Evolutionary conservation across 2,797 vertebrate species (phyloP).

Genomic region (Coccyzus lansbergi): DNA sequence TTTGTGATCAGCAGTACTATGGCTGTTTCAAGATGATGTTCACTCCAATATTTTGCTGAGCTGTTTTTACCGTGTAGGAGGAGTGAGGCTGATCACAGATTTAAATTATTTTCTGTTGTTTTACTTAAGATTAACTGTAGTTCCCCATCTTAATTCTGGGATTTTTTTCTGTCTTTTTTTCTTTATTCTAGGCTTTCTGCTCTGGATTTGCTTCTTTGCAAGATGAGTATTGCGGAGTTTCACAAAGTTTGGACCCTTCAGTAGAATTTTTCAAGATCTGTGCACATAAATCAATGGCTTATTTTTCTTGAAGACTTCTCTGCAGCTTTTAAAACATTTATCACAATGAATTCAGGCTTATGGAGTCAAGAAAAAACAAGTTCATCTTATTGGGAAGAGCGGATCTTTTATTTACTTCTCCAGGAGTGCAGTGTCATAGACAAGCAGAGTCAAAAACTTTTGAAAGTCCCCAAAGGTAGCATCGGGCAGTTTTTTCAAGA

Average conservation of each 20-base stretch:
- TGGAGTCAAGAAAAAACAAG: slow-evolving; percentile 97
- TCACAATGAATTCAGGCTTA: slow-evolving; percentile 94
- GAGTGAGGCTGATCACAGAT: neutral
- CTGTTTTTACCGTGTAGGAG: neutral
- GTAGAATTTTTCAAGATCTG: slow-evolving; percentile 39
- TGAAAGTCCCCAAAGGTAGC: slow-evolving; percentile 93
- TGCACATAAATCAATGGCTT: neutral
- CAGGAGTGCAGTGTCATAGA: slow-evolving; percentile 92
- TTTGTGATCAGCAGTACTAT: neutral
- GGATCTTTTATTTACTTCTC: slow-evolving; percentile 93
- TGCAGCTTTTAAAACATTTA: slow-evolving; percentile 25
- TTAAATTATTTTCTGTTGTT: neutral
- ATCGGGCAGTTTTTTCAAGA: slow-evolving; percentile 95
- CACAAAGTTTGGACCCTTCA: slow-evolving; percentile 31
- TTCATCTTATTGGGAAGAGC: slow-evolving; percentile 93
- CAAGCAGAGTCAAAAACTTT: slow-evolving; percentile 91
- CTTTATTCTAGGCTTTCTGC: slow-evolving; percentile 60
- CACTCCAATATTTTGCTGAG: neutral
- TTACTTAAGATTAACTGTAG: neutral
- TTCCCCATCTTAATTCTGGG: neutral
- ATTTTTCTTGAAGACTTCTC: slow-evolving; percentile 41
- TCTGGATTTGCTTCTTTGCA: slow-evolving; percentile 55
- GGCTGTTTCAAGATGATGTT: neutral
- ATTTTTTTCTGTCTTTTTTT: neutral
- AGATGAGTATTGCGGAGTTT: slow-evolving; percentile 62